A percentile compares a stretch with the other conserved stretches of the same genome.
Conservation (phyloP, 2,888 invertebrate species). For the Pollenia angustigena region DNA sequence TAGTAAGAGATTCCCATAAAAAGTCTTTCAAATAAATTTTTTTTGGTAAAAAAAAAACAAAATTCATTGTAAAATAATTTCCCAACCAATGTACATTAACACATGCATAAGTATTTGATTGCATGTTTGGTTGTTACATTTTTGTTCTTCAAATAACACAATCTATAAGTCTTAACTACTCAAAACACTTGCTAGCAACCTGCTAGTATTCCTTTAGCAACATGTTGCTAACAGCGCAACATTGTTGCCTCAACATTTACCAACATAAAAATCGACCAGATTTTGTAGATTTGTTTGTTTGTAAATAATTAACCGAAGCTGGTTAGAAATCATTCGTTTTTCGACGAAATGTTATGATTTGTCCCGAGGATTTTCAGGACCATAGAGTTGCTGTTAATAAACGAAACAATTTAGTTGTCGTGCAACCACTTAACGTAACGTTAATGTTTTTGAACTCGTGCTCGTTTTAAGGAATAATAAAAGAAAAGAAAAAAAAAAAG, state of each 20-base stretch:
- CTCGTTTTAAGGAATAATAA: conserved; percentile 48
- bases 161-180: no score
- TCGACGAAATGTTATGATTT: conserved; percentile 75
- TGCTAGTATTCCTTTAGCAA: background rate
- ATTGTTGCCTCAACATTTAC: conserved; percentile 3
- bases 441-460: conserved; percentile 77
- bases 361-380: conserved; percentile 76
- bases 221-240: conserved; percentile 31
- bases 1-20: no score
- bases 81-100: no score
- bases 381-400: conserved; percentile 73
- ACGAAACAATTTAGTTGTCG: conserved; percentile 82
- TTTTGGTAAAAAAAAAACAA: no score
- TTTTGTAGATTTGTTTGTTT: conserved; percentile 11
- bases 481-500: conserved; percentile 18
- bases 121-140: no score
- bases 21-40: no score
- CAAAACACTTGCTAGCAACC: background rate
- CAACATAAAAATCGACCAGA: conserved; percentile 57
- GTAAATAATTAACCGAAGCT: conserved; percentile 39
- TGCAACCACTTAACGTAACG: conserved; percentile 84
- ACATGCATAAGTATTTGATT: no score
- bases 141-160: no score
- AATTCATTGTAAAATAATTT: no score
- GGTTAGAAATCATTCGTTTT: conserved; percentile 64